phyloP scores from a whole-genome alignment of 2,797 vertebrate species.

The Hemitrygon akajei region DNA sequence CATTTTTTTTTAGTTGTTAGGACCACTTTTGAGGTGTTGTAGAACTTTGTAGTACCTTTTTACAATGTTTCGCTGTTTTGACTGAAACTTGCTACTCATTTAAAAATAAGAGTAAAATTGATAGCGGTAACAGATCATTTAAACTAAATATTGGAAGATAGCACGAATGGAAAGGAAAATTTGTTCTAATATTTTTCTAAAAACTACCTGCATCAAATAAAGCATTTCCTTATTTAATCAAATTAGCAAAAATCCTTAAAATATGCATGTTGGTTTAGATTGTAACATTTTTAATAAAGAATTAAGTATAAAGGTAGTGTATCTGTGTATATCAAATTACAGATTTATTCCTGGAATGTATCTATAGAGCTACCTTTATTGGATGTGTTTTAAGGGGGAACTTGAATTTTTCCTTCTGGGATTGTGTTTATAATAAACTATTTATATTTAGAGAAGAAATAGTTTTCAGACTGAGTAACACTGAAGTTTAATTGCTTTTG shows the following conservation, averaged over 20 bases:
- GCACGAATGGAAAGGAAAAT: background rate
- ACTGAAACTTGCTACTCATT: background rate
- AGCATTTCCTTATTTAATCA: slow-evolving; percentile 1
- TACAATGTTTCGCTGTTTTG: background rate
- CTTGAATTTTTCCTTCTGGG: background rate
- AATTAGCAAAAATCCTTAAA: background rate
- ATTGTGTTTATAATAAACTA: background rate
- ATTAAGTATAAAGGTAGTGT: background rate
- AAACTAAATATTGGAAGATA: background rate
- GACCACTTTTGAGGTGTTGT: background rate
- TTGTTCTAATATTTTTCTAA: background rate
- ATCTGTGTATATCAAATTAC: too few relatives aligned
- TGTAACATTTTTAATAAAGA: background rate
- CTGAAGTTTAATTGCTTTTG: background rate
- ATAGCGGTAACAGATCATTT: background rate
- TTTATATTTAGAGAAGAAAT: background rate
- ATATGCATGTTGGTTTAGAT: background rate
- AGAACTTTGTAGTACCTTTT: background rate
- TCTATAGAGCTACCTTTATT: too few relatives aligned
- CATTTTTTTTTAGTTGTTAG: background rate
- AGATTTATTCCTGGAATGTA: too few relatives aligned
- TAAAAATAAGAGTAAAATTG: background rate
- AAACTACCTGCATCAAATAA: background rate
- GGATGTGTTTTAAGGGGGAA: background rate
- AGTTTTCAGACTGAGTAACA: background rate